These are phyloP conservation scores for Phataginus tricuspis DNA, from an alignment of 2,797 vertebrate species.

Conservation along the genomic window DNA sequence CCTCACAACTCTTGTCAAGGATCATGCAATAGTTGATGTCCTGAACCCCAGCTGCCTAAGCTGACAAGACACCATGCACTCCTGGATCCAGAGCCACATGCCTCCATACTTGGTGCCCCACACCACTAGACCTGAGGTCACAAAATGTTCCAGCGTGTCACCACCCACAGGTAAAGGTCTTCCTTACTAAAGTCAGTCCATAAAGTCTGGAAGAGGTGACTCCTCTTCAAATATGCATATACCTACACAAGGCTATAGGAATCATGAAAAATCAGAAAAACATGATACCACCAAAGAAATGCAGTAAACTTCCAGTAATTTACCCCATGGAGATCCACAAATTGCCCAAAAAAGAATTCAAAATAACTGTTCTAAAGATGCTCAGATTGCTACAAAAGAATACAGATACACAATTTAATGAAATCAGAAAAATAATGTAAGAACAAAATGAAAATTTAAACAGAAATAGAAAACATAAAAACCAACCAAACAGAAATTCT, in stretches of 20 bases:
- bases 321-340: background rate
- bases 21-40: background rate
- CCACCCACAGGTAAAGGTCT: no score
- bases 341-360: background rate
- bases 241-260: no score
- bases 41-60: background rate
- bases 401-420: background rate
- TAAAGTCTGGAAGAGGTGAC: no score
- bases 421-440: background rate
- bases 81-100: background rate
- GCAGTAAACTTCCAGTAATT: background rate
- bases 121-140: background rate
- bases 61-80: background rate
- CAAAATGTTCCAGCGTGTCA: background rate
- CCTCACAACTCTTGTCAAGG: background rate
- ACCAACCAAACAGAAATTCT: no score
- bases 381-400: background rate
- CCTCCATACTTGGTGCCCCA: background rate
- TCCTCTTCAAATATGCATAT: no score
- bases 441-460: background rate
- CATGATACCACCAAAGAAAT: no score
- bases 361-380: background rate
- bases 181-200: no score
- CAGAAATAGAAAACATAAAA: no score
- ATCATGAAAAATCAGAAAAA: no score